Percentiles rank a stretch among this genome's conserved stretches.
phyloP scores from a whole-genome alignment of 2,797 vertebrate species.

The Channa striata region DNA sequence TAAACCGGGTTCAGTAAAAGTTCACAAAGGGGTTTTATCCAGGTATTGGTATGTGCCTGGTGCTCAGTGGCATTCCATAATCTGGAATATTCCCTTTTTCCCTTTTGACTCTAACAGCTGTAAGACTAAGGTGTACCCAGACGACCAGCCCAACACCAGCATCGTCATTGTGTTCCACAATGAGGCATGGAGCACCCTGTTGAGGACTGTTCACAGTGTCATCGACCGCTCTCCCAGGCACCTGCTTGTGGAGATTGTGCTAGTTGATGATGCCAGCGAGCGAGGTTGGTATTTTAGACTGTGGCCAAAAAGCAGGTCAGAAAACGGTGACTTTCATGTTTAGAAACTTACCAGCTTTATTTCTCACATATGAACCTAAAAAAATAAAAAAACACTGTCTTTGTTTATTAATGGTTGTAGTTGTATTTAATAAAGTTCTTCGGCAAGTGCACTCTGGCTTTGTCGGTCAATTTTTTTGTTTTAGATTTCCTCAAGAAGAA shows the following conservation, averaged over 20 bases:
- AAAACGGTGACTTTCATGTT: background rate
- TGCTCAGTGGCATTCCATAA: background rate
- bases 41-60: background rate
- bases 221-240: slow-evolving; percentile 91
- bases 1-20: background rate
- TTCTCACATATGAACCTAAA: no score
- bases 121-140: slow-evolving; percentile 92
- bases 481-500: slow-evolving; percentile 94
- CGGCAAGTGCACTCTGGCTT: background rate
- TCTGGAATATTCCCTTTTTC: background rate
- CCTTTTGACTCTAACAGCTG: slow-evolving; percentile 82
- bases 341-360: no score
- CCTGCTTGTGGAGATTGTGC: slow-evolving; percentile 91
- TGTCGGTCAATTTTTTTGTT: slow-evolving; percentile 6
- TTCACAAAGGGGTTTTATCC: background rate
- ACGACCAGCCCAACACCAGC: slow-evolving; percentile 94
- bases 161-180: slow-evolving; percentile 99
- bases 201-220: slow-evolving; percentile 94
- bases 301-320: background rate
- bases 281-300: slow-evolving; percentile 85
- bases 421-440: background rate
- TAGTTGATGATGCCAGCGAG: slow-evolving; percentile 97
- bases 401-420: no score
- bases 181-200: slow-evolving; percentile 98
- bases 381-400: no score